Evolutionary conservation across 1,140 invertebrate species (phyloP), one percentile per base, ranked within the genome.

Genomic region (fruit fly (Drosophila melanogaster)): DNA sequence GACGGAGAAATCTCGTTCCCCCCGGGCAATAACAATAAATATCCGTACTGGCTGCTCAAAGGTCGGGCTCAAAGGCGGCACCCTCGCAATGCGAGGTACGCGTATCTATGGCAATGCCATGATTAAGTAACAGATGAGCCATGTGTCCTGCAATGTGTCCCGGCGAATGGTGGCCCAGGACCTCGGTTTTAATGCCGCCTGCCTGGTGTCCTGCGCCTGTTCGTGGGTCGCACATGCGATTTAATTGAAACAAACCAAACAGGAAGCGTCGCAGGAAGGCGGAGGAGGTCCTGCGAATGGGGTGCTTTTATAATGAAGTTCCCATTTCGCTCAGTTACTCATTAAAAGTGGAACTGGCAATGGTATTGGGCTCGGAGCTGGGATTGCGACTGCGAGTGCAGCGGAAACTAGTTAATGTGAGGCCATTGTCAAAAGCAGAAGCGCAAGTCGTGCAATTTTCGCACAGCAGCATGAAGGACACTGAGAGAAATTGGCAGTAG

Each of bases 201-300:
- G 26, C 7, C 7, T 17, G 59, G 59, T 26, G 40, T 37, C 37
- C 70, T 57, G 67, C 19, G 51, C 30, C 70, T 51, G 38, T 35
- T 56, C 61, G 53, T 73, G 64, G 75, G 62, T 53, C 84, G 84
- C 84, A 89, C 85, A 87, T 87, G 79, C 84, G 84, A 87, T 89
- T 87, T 89, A 87, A 87, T 87, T 89, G 85, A 89, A 89, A 87
- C 80, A 87, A 76, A 89, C 83, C 84, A 87, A 87, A 87, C 83
- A 87, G 83, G 83, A 87, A 87, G 57, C 83, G 79, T 55, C 70
- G 15, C 54, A 19, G 53, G 58, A 26, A 24, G n/a, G 4, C 19
- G 40, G 19, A 17, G 55, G 43, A 14, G 38, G 50, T 60, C 44
- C 58, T 47, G 44, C 72, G 53, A 86, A 78, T 77, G 81, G 84